Evolutionary conservation across 2,888 invertebrate species (phyloP), one percentile per base, ranked within the genome.

Genomic region (Epistrophe eligans): DNA sequence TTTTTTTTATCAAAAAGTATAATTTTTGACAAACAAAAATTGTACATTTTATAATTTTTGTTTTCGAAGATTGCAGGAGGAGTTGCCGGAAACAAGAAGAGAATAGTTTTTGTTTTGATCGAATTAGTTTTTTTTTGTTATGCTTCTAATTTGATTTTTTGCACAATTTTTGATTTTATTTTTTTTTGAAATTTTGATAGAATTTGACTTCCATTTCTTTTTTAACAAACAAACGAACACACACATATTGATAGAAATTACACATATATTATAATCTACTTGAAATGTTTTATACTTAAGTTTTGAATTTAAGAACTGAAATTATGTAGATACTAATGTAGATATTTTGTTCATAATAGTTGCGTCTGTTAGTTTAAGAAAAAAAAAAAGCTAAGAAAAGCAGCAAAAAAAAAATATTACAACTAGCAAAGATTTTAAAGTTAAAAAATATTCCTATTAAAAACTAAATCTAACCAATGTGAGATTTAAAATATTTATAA

Each of bases 151-250:
- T 70, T 60, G 55, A 40, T 64, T 70, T 40, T 66, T 80, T 79
- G 58, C 57, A 62, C 45, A 77, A n/a, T 58, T 57, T 66, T 88
- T 84, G 52, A 17, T 13, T 40, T 72, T 70, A 17, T 13, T 40
- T 72, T 70, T n/a, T 45, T 77, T 70, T 77, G 32, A 50, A 24
- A 38, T 85, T 79, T 70, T 45, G 60, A 50, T 76, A 76, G 58
- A 52, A 74, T 62, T 81, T 85, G 57, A 74, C 66, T 60, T 77
- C 71, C 85, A 66, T 72, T 87, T 52, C 10, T 55, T 55, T 19
- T 89, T 76, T 70, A 81, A 84, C 88, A 88, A 88, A 88, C 88
- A 88, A 88, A 88, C 89, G 88, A 89, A 89, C 88, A 88, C 88
- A 89, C 89, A 81, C 84, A 88, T 79, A 79, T 84, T 87, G 52